phyloP scores from a whole-genome alignment of 30 jellyfish, hydroid and myxozoan genomes.

The Cassiopea xamachana region DNA sequence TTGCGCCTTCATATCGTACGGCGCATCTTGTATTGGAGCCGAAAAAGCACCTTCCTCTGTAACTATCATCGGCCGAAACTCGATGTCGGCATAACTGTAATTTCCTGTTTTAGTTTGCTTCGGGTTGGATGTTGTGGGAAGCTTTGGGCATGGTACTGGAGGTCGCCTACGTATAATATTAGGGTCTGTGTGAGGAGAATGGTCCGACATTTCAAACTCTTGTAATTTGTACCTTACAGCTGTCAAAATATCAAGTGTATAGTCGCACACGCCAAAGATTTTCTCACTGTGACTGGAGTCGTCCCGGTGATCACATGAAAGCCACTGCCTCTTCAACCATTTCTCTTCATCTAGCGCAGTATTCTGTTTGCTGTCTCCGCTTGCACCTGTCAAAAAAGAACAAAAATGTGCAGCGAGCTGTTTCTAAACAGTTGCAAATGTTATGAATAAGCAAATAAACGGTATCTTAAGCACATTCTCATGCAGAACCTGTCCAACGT shows the following conservation, averaged over 20 bases:
- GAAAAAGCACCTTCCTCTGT: constrained; percentile 72
- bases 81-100: constrained; percentile 79
- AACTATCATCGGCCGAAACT: constrained; percentile 76
- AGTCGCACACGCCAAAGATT: not conserved
- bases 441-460: not conserved
- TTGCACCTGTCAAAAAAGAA: not conserved
- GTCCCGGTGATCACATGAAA: not conserved
- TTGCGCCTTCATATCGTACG: not conserved
- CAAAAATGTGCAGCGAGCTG: not conserved
- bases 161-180: constrained; percentile 27
- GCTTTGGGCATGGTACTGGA: constrained; percentile 63
- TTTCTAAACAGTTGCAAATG: not conserved
- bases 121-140: constrained; percentile 25
- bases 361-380: not conserved
- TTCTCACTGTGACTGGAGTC: not conserved
- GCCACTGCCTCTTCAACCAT: not conserved
- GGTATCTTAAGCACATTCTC: not conserved
- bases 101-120: constrained; percentile 27
- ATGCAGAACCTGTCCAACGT: too few relatives aligned
- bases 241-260: not conserved
- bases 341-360: not conserved
- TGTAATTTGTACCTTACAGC: constrained; percentile 18
- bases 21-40: constrained; percentile 42
- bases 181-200: not conserved
- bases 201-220: constrained; percentile 32